phyloP scores from a whole-genome alignment of 2,888 invertebrate species.

The Dasypolia templi region DNA sequence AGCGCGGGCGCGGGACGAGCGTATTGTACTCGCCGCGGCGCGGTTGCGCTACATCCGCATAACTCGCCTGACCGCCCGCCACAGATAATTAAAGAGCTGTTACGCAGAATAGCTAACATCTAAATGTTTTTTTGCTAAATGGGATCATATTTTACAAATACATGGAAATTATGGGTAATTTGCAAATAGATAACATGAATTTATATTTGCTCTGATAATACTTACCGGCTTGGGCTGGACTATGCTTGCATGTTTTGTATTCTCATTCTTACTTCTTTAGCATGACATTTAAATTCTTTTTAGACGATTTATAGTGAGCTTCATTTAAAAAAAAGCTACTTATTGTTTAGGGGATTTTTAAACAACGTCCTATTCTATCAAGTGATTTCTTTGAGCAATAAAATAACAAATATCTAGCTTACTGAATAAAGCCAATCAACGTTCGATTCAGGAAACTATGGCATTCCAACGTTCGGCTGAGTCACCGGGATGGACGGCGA shows the following conservation, averaged over 20 bases:
- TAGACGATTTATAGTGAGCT: not conserved
- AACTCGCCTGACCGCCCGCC: constrained; percentile 76
- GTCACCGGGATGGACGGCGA: constrained; percentile 61
- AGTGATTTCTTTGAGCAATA: constrained; percentile 13
- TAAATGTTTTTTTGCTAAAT: constrained; percentile 59
- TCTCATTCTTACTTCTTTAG: not conserved
- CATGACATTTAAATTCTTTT: not conserved
- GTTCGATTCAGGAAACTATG: constrained; percentile 81
- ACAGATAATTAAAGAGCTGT: constrained; percentile 70
- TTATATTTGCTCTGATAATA: constrained; percentile 12
- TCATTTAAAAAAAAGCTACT: not conserved
- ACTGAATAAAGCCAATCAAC: constrained; percentile 69
- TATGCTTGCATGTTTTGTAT: not conserved
- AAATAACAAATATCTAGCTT: constrained; percentile 46
- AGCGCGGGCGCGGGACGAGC: constrained; percentile 56
- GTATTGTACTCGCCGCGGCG: constrained; percentile 74
- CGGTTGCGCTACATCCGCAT: constrained; percentile 88
- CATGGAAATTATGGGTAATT: constrained; percentile 29
- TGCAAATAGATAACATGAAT: constrained; percentile 28
- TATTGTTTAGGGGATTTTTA: not conserved
- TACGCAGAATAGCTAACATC: constrained; percentile 64
- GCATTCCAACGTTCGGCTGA: constrained; percentile 80
- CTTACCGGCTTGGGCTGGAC: not conserved
- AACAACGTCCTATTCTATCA: constrained; percentile 15
- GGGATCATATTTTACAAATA: constrained; percentile 54